A percentile compares a stretch with the other conserved stretches of the same genome.
Conservation (phyloP, 37 sponge, comb jelly and placozoan genomes). For the Chondrosia reniformis region DNA sequence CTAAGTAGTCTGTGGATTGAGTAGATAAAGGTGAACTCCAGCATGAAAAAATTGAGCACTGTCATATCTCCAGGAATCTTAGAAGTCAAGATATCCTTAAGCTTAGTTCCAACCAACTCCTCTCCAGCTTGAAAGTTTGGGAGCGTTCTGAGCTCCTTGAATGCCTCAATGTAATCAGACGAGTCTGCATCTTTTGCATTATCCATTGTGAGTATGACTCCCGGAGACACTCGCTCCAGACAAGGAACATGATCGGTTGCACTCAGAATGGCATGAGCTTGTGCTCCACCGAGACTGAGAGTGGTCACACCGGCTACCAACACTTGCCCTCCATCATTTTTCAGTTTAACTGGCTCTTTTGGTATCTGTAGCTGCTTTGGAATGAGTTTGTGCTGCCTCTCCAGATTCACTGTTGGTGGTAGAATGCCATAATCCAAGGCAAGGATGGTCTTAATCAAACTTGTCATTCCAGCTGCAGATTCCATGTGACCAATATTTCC, state of each 20-base stretch:
- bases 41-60: neutral
- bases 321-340: neutral
- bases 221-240: constrained; percentile 7
- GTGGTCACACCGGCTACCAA: constrained; percentile 27
- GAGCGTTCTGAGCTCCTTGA: neutral
- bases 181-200: neutral
- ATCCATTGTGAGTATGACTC: constrained; percentile 16
- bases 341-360: neutral
- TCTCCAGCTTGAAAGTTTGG: neutral
- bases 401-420: constrained; percentile 22
- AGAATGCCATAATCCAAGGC: constrained; percentile 41
- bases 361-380: constrained; percentile 8
- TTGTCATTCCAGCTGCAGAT: constrained; percentile 60
- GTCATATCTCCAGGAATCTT: neutral
- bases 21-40: constrained; percentile 20
- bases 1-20: neutral
- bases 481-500: constrained; percentile 77
- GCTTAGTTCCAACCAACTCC: neutral
- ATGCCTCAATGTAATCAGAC: neutral
- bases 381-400: neutral
- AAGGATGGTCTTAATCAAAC: constrained; percentile 59
- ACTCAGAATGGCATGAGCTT: constrained; percentile 25
- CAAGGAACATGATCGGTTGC: constrained; percentile 24
- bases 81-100: neutral
- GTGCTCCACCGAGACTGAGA: constrained; percentile 44